These are phyloP conservation scores for Malthinus seriepunctatus DNA, from an alignment of 2,888 invertebrate genomes.

Conservation along the genomic window DNA sequence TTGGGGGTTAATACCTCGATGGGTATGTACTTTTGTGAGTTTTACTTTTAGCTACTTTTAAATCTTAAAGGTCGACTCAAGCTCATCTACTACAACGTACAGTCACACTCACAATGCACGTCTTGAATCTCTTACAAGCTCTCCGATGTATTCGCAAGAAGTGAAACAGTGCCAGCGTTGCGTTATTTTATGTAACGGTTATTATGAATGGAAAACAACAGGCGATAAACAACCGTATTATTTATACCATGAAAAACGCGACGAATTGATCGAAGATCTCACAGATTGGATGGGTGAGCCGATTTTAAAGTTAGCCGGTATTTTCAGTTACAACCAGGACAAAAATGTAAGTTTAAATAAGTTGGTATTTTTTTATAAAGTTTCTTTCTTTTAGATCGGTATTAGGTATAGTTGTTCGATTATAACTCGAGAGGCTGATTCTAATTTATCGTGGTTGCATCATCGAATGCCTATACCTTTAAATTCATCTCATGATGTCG, in stretches of 20 bases:
- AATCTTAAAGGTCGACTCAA: background rate
- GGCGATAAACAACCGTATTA: constrained; percentile 12
- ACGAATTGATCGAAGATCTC: background rate
- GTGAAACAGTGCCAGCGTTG: background rate
- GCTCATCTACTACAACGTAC: background rate
- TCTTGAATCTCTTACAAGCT: background rate
- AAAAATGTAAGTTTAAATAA: background rate
- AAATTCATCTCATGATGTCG: constrained; percentile 4
- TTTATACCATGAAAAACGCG: constrained; percentile 1
- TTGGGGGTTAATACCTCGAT: constrained; percentile 11
- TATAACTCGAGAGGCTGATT: constrained; percentile 16
- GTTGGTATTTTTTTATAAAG: background rate
- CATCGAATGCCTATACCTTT: constrained; percentile 15
- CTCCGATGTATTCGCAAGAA: constrained; percentile 1
- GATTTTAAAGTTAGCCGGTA: constrained; percentile 13
- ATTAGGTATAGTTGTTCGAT: constrained; percentile 9
- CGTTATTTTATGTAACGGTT: constrained; percentile 14
- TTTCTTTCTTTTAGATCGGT: constrained; percentile 1
- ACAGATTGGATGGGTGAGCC: background rate
- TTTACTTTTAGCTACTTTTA: background rate
- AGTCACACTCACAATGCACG: constrained; percentile 5
- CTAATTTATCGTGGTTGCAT: constrained; percentile 7
- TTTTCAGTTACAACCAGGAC: background rate
- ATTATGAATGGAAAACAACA: constrained; percentile 11
- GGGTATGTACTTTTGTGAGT: background rate